Evolutionary conservation across 2,797 vertebrate species (phyloP), one percentile per base, ranked within the genome.

Genomic region (Heterohyrax brucei): DNA sequence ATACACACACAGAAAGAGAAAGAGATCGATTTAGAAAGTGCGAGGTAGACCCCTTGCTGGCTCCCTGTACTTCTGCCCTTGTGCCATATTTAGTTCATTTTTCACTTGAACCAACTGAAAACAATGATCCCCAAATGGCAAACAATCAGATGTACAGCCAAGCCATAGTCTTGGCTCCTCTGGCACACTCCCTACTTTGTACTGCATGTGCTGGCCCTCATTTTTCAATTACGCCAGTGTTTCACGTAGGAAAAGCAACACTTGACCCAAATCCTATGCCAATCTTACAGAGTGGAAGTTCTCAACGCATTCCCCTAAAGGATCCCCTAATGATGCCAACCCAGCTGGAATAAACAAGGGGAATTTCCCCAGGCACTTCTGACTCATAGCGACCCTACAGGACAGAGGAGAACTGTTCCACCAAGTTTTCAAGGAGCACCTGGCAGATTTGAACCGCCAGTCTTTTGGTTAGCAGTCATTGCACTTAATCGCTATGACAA

Each of bases 201-300:
- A 3, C 9, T 24, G 24, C 7, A 1, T 1, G 0, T 2, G 16
- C 44, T 7, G 5, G 24, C 16, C 21, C 5, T 61, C 8, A 9
- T 1, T 66, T 75, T 19, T 44, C 48, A 22, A 33, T 7, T 0
- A 7, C 10, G 66, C 12, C 28, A 14, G 16, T 2, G 8, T 66
- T 22, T 80, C 48, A 7, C 78, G 50, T 33, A 93, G 46, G 56
- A 82, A 82, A 85, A 92, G 75, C 8, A 12, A 13, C 33, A 24
- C 68, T 78, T 39, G 73, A 18, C 61, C 83, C 89, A 30, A 30
- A 93, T 33, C 30, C 77, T 26, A 16, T 33, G 50, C 72, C 8
- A 53, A 1, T 7, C 10, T 46, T 19, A n/a, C 48, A 62, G 30
- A 77, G n/a, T 53, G 62, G 6, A 39, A 26, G 3, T 82, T 81